Percentiles rank a stretch among this genome's conserved stretches.
phyloP scores from a whole-genome alignment of 1,140 invertebrate genomes.

The Aporrectodea caliginosa region DNA sequence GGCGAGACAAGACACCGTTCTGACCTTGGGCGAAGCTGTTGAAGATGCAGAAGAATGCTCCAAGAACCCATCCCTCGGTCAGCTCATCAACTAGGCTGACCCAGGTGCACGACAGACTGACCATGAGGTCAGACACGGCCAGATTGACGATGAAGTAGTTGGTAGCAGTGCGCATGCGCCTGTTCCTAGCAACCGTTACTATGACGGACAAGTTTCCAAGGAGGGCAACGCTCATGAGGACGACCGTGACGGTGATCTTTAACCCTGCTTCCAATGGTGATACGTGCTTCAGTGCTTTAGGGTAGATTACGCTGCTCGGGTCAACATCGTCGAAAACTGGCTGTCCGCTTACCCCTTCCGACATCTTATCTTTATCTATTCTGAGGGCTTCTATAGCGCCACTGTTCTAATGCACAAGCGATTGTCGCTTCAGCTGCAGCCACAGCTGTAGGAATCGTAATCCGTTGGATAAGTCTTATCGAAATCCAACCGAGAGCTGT shows the following conservation, averaged over 20 bases:
- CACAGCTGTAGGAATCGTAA: too few relatives aligned
- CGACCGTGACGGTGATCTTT: slow-evolving; percentile 47
- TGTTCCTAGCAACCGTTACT: slow-evolving; percentile 41
- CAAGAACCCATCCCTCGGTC: slow-evolving; percentile 51
- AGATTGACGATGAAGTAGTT: slow-evolving; percentile 53
- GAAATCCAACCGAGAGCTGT: too few relatives aligned
- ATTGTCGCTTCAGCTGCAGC: too few relatives aligned
- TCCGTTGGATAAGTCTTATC: too few relatives aligned
- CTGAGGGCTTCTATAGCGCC: too few relatives aligned
- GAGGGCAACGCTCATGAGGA: slow-evolving; percentile 41
- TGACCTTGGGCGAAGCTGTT: slow-evolving; percentile 58
- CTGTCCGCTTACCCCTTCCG: too few relatives aligned
- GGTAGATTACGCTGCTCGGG: not conserved
- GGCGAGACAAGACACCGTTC: too few relatives aligned
- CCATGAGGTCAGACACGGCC: slow-evolving; percentile 46
- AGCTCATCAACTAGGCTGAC: slow-evolving; percentile 53
- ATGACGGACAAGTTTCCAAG: slow-evolving; percentile 46
- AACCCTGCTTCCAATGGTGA: slow-evolving; percentile 39
- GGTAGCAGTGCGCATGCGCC: slow-evolving; percentile 46
- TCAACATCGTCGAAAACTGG: too few relatives aligned
- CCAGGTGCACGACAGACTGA: slow-evolving; percentile 53
- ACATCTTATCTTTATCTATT: too few relatives aligned
- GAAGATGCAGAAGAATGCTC: slow-evolving; percentile 58
- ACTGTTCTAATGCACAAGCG: too few relatives aligned
- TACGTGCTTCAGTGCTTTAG: not conserved